phyloP scores from a whole-genome alignment of 2,797 vertebrate genomes.

The Epinephelus coioides region DNA sequence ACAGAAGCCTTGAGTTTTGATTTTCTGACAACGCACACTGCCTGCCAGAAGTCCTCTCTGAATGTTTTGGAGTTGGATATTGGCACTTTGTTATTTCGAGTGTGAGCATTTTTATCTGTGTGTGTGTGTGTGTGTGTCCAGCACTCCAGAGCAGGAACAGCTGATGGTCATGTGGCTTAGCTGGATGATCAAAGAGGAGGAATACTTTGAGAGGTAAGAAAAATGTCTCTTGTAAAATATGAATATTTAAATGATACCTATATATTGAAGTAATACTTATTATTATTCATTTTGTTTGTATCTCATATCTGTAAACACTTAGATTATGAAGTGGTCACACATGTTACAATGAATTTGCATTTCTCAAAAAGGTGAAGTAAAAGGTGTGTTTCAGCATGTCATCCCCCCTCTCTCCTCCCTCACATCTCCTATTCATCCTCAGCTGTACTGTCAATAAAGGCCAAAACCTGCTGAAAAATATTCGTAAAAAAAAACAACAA shows the following conservation, averaged over 20 bases:
- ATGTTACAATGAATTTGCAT: too few species aligned
- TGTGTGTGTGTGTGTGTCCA: conserved; percentile 65
- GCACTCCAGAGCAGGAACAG: conserved; percentile 97
- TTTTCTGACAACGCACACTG: conserved; percentile 15
- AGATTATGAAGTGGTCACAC: too few species aligned
- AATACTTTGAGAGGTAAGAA: conserved; percentile 97
- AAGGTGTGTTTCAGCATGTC: too few species aligned
- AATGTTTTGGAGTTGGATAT: conserved; percentile 21
- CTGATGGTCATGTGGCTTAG: conserved; percentile 99
- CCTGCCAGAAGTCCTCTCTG: conserved; percentile 14
- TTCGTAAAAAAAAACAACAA: too few species aligned
- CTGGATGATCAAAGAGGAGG: conserved; percentile 99
- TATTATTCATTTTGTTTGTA: too few species aligned
- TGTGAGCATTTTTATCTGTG: background rate
- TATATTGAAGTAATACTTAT: too few species aligned
- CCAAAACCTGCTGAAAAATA: too few species aligned
- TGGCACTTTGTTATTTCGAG: conserved; percentile 10
- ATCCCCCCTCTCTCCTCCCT: too few species aligned
- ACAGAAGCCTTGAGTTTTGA: conserved; percentile 7
- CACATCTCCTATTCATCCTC: too few species aligned
- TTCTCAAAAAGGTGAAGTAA: too few species aligned
- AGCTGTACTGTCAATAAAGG: too few species aligned
- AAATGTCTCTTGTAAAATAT: background rate
- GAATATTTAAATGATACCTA: background rate
- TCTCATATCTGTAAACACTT: too few species aligned